Evolutionary conservation across 1,140 invertebrate species (phyloP).

Genomic region (Drosophila suzukii): DNA sequence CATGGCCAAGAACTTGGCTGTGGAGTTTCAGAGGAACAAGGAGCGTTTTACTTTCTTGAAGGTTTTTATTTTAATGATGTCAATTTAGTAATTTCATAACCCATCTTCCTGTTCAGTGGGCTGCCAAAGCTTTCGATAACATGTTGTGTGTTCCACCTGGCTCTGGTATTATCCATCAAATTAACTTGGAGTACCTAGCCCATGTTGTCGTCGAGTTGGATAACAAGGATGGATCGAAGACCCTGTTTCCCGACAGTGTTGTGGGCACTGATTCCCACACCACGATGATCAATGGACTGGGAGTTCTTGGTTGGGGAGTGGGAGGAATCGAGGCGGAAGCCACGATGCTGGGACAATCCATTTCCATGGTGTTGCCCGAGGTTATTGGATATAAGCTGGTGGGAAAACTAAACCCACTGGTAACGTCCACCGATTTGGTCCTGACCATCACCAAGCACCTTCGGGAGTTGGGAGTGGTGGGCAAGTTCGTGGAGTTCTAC

Average conservation of each 20-base stretch:
- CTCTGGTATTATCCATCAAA: constrained; percentile 99
- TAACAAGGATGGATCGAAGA: constrained; percentile 71
- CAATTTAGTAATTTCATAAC: background rate
- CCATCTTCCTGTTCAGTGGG: constrained; percentile 89
- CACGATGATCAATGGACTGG: constrained; percentile 98
- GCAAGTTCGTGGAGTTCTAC: constrained; percentile 99
- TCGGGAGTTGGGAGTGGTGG: constrained; percentile 96
- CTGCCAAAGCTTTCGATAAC: constrained; percentile 96
- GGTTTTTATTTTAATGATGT: constrained; percentile 24
- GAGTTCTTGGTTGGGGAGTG: constrained; percentile 91
- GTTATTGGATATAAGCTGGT: constrained; percentile 97
- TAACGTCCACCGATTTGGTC: constrained; percentile 98
- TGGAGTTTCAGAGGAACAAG: constrained; percentile 98
- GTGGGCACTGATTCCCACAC: constrained; percentile 99
- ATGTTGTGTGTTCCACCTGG: constrained; percentile 99
- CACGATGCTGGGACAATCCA: constrained; percentile 97
- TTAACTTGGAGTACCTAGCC: constrained; percentile 98
- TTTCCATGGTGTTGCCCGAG: constrained; percentile 97
- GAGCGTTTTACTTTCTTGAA: constrained; percentile 98
- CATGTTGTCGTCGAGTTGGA: constrained; percentile 94
- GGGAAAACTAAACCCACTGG: constrained; percentile 92
- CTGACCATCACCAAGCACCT: constrained; percentile 99
- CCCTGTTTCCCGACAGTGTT: constrained; percentile 96
- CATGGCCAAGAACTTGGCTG: constrained; percentile 95
- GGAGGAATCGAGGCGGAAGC: constrained; percentile 93